A percentile compares a stretch with the other conserved stretches of the same genome.
phyloP scores from a whole-genome alignment of 1,140 invertebrate genomes.

The Drosophila sp. region DNA sequence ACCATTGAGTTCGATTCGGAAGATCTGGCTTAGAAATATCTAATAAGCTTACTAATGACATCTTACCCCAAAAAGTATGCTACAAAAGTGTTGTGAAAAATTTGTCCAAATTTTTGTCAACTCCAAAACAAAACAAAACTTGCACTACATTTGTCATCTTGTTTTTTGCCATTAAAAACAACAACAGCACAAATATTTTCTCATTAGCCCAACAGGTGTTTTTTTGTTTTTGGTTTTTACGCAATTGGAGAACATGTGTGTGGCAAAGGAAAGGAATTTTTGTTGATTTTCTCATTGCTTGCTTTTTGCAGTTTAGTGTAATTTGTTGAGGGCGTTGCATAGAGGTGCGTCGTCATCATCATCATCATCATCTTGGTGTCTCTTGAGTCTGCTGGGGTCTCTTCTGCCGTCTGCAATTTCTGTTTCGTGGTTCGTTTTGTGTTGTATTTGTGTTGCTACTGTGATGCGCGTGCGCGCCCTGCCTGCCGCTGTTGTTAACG shows the following conservation, averaged over 20 bases:
- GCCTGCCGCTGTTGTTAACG: slow-evolving; percentile 28
- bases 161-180: neutral
- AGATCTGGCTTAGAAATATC: no score
- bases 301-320: slow-evolving; percentile 43
- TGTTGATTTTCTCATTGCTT: neutral
- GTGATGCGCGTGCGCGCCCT: slow-evolving; percentile 74
- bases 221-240: neutral
- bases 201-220: slow-evolving; percentile 1
- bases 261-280: neutral
- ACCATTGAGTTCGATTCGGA: no score
- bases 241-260: neutral
- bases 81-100: neutral
- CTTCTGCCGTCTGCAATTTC: slow-evolving; percentile 11
- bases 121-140: neutral
- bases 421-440: neutral
- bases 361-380: slow-evolving; percentile 24
- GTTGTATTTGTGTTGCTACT: slow-evolving; percentile 28
- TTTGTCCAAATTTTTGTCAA: no score
- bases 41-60: neutral
- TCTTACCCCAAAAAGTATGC: slow-evolving; percentile 24
- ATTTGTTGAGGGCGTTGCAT: slow-evolving; percentile 45
- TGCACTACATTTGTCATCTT: neutral
- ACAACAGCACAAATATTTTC: neutral
- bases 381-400: slow-evolving; percentile 34
- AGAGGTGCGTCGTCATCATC: slow-evolving; percentile 37